These are phyloP conservation scores for Grammomys surdaster DNA, from an alignment of 2,113 vertebrate genomes.

Conservation along the genomic window DNA sequence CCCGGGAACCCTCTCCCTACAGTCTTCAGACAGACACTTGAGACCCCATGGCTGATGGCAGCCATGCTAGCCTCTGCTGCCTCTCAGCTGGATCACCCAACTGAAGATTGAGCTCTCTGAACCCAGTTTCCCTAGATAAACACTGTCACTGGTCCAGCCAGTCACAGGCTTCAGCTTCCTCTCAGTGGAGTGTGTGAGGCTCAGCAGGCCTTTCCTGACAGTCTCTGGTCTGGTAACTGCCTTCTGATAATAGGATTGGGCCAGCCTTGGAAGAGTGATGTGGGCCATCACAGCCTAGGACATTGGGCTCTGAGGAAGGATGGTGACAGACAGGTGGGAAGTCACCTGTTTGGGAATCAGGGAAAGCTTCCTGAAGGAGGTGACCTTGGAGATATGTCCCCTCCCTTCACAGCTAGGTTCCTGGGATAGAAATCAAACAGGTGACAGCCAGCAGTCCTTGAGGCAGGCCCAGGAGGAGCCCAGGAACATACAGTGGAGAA, in stretches of 20 bases:
- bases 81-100: neutral
- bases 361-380: conserved; percentile 34
- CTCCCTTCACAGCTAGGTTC: neutral
- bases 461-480: neutral
- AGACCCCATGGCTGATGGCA: neutral
- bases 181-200: neutral
- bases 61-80: neutral
- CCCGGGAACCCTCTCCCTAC: neutral
- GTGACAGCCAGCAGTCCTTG: neutral
- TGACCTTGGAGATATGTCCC: neutral
- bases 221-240: neutral
- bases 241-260: neutral
- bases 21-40: neutral
- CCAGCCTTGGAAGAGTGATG: neutral
- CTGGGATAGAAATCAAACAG: neutral
- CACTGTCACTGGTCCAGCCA: neutral
- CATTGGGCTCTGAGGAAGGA: neutral
- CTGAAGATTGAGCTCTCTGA: neutral
- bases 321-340: neutral
- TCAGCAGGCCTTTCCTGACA: neutral
- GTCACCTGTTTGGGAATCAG: neutral
- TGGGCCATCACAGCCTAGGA: neutral
- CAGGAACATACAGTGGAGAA: neutral
- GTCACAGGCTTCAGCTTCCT: neutral
- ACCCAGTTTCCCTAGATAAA: neutral